Percentiles rank a stretch among this genome's conserved stretches.
phyloP scores from a whole-genome alignment of 1,140 invertebrate genomes.

The Maconellicoccus hirsutus region DNA sequence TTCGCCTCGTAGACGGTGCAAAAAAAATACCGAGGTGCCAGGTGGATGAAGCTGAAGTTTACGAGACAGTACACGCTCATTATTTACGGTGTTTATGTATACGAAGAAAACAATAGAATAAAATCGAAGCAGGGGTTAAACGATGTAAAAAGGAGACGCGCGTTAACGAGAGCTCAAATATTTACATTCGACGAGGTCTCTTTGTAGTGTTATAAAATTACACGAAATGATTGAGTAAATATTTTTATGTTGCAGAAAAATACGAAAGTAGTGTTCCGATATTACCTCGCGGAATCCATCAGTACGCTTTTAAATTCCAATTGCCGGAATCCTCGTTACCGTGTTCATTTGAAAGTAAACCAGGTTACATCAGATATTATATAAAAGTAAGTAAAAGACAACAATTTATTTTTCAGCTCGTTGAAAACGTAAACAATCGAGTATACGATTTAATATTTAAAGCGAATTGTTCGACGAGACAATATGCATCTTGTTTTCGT shows the following conservation, averaged over 20 bases:
- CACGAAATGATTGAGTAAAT: neutral
- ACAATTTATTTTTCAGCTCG: neutral
- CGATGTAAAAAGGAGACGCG: neutral
- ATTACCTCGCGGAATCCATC: constrained; percentile 58
- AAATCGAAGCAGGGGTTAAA: too few relatives aligned
- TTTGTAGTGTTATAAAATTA: neutral
- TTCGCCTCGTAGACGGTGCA: too few relatives aligned
- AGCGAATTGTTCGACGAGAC: too few relatives aligned
- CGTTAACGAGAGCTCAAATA: neutral
- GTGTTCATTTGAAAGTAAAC: constrained; percentile 68
- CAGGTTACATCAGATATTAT: constrained; percentile 65
- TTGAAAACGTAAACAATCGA: too few relatives aligned
- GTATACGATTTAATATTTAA: too few relatives aligned
- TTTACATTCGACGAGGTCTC: neutral
- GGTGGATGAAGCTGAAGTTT: too few relatives aligned
- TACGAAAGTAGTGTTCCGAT: constrained; percentile 57
- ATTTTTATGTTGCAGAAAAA: constrained; percentile 39
- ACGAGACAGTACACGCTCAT: too few relatives aligned
- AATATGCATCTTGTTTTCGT: too few relatives aligned
- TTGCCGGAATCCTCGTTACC: constrained; percentile 65
- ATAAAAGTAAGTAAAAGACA: constrained; percentile 44
- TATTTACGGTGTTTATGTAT: too few relatives aligned
- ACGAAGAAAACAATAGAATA: too few relatives aligned
- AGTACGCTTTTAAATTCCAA: constrained; percentile 63
- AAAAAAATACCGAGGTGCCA: too few relatives aligned